Evolutionary conservation across 2,797 vertebrate species (phyloP), one percentile per base, ranked within the genome.

Genomic region (Danionella dracula): DNA sequence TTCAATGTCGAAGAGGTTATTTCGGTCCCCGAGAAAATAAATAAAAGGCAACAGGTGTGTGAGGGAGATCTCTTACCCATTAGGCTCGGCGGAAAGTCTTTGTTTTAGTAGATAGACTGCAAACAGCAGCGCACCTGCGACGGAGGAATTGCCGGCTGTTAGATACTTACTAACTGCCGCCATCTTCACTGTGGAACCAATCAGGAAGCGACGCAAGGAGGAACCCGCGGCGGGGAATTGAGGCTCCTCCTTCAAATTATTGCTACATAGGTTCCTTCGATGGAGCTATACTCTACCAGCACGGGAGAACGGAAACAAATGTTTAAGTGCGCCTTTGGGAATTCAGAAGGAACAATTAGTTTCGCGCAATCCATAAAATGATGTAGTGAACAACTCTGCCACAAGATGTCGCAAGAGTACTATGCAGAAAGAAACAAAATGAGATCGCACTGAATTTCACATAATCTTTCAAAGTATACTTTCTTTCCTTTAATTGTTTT

Each of bases 101-200:
- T 77, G 83, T 66, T 70, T 84, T 2, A 90, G 74, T 58, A 91
- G 68, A 68, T 83, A 89, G 11, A 90, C 75, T 2, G 88, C 61
- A 15, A 88, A 67, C 38, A 90, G 71, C 29, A 82, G 78, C 29
- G 84, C 88, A n/a, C 87, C 88, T 35, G 89, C 88, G 68, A 90
- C 75, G 59, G 89, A 85, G 50, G 85, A 89, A 71, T 86, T 88
- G 41, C 87, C 89, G 68, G 78, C 84, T 23, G 89, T 90, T 74
- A 92, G 78, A 75, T 86, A 88, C 76, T 92, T 92, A 87, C 92
- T 92, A 75, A 90, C 85, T 71, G 82, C 89, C 81, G 91, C 92
- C 76, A 78, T 74, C 31, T 68, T 66, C 59, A 12, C 19, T 21
- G 8, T 55, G 17, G 45, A 42, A 48, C 31, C 32, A 48, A 60